These are phyloP conservation scores for Drosophila subobscura DNA, from an alignment of 1,140 invertebrate genomes.

Conservation along the genomic window DNA sequence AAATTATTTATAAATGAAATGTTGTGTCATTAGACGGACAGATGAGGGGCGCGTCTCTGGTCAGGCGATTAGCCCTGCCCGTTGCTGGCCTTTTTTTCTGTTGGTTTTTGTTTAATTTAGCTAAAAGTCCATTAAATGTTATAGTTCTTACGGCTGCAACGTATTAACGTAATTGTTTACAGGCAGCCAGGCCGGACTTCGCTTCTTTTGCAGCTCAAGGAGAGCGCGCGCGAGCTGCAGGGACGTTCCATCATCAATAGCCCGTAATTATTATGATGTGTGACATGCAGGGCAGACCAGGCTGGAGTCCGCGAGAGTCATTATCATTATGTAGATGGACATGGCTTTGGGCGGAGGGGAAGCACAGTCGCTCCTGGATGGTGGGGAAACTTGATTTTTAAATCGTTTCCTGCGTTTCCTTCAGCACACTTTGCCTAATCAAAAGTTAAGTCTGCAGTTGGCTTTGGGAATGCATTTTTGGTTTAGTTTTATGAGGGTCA, in stretches of 20 bases:
- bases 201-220: constrained; percentile 32
- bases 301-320: constrained; percentile 29
- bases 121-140: constrained; percentile 78
- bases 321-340: constrained; percentile 62
- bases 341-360: constrained; percentile 11
- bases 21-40: constrained; percentile 70
- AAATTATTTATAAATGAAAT: constrained; percentile 82
- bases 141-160: constrained; percentile 63
- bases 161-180: constrained; percentile 73
- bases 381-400: constrained; percentile 37
- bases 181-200: constrained; percentile 12
- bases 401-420: no score
- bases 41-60: constrained; percentile 67
- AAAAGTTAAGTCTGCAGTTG: no score
- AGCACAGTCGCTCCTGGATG: constrained; percentile 28
- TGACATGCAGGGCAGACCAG: constrained; percentile 53
- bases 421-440: no score
- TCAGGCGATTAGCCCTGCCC: constrained; percentile 50
- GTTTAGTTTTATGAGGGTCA: constrained; percentile 1
- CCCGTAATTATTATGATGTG: constrained; percentile 69
- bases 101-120: constrained; percentile 59
- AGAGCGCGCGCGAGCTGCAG: constrained; percentile 5
- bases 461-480: no score
- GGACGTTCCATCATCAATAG: constrained; percentile 36
- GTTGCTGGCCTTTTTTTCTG: constrained; percentile 48